Evolutionary conservation across 2,113 vertebrate genomes (phyloP), one percentile per base, ranked within the genome.

Genomic region (Chloroceryle aenea): DNA sequence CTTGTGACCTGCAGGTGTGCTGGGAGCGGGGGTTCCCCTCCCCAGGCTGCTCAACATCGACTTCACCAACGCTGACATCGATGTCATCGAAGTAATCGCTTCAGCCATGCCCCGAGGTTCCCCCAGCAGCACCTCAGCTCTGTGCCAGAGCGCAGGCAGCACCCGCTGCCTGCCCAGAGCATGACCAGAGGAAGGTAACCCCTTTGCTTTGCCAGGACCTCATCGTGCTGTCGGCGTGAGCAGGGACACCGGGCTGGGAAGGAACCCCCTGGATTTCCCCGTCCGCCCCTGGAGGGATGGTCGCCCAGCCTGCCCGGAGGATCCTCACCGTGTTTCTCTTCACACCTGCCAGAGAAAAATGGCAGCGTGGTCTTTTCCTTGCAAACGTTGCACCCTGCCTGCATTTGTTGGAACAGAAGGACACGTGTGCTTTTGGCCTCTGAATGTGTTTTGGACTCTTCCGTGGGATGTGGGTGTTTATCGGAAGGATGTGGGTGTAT

Each of bases 41-140:
- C 97, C 96, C 53, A 96, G 93, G 80, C 91, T 98, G 91, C 96
- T 98, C 81, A 96, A 95, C 77, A 90, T 94, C 0, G 79, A 98
- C 63, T 98, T 98, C 78, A 97, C 50, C 92, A 89, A 96, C 0
- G 96, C 97, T 0, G 74, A 96, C 8, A 53, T 98, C 1, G 27
- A 97, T 0, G 25, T 98, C 66, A 48, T 97, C 4, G 90, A 98
- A 89, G 98, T 98, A 90, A 97, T 98, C 66, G 47, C 26, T 16
- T 2, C 3, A 18, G 15, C 12, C 0, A 7, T 2, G 14, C 42
- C n/a, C 18, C 4, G 3, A 8, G 38, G 14, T 32, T 19, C 20
- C 25, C 25, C 34, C 3, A 1, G 4, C 0, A 1, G 34, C 59
- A 19, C 27, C 69, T 14, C 25, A 1, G 23, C 68, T 50, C 86